These are phyloP conservation scores for Eumacrocentrus americanus DNA, from an alignment of 2,888 invertebrate genomes.

Conservation along the genomic window DNA sequence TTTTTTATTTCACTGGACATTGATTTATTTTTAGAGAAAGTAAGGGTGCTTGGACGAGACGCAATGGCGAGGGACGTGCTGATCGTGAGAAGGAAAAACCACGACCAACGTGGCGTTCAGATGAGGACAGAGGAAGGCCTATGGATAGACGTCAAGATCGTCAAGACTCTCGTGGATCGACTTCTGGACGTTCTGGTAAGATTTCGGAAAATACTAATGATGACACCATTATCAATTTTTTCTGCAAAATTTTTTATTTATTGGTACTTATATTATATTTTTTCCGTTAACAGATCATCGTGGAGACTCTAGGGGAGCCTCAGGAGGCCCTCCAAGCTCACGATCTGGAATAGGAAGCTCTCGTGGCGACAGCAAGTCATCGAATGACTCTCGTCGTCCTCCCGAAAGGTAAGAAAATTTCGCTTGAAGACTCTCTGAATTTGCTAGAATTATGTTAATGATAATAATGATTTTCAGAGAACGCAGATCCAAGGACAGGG, in stretches of 20 bases:
- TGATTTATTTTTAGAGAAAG: slow-evolving; percentile 12
- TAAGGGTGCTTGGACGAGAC: slow-evolving; percentile 49
- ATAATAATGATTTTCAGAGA: slow-evolving; percentile 37
- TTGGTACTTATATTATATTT: too few species aligned
- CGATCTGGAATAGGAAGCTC: slow-evolving; percentile 38
- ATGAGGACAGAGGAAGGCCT: slow-evolving; percentile 48
- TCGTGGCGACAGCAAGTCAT: slow-evolving; percentile 33
- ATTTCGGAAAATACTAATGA: background rate
- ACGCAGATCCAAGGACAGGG: slow-evolving; percentile 45
- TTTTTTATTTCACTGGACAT: background rate
- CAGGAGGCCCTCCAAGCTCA: slow-evolving; percentile 40
- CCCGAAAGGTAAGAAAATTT: slow-evolving; percentile 42
- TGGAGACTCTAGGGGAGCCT: slow-evolving; percentile 38
- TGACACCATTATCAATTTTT: too few species aligned
- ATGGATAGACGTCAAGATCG: slow-evolving; percentile 42
- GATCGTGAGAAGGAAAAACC: slow-evolving; percentile 48
- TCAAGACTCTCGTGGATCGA: slow-evolving; percentile 32
- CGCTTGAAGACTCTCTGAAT: background rate
- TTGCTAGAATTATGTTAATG: background rate
- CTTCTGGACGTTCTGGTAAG: slow-evolving; percentile 45
- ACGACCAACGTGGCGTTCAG: slow-evolving; percentile 51
- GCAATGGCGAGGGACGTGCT: slow-evolving; percentile 56
- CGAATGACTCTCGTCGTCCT: slow-evolving; percentile 43
- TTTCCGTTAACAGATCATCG: slow-evolving; percentile 39
- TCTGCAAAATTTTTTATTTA: too few species aligned